phyloP scores from a whole-genome alignment of 2,888 invertebrate species.

The Orthonychiurus folsomi region DNA sequence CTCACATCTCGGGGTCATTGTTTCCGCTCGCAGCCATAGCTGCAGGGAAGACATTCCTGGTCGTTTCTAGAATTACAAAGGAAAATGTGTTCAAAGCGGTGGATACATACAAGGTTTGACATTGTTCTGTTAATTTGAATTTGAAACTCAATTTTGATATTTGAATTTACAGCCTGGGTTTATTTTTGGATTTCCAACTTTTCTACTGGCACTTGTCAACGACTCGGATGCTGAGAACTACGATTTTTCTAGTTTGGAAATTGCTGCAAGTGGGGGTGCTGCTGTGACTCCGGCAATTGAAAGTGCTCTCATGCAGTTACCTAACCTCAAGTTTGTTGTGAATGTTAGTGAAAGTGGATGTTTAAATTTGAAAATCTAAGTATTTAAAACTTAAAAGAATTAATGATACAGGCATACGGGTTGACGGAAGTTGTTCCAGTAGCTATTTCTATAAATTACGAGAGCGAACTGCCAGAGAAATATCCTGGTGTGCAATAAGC shows the following conservation, averaged over 20 bases:
- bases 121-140: neutral
- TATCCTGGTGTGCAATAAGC: constrained; percentile 6
- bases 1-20: constrained; percentile 30
- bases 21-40: constrained; percentile 22
- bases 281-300: constrained; percentile 30
- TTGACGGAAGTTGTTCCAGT: constrained; percentile 26
- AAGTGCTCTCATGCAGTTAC: constrained; percentile 24
- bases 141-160: too few relatives aligned
- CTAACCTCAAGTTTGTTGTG: constrained; percentile 23
- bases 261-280: constrained; percentile 23
- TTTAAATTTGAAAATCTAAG: too few relatives aligned
- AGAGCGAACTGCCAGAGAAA: neutral
- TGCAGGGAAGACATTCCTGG: constrained; percentile 17
- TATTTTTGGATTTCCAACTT: constrained; percentile 36
- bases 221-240: constrained; percentile 27
- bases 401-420: constrained; percentile 36
- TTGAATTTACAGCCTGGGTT: constrained; percentile 25
- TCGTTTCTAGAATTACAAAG: constrained; percentile 25
- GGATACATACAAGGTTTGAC: constrained; percentile 26
- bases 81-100: constrained; percentile 31
- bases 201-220: constrained; percentile 27
- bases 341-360: constrained; percentile 21
- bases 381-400: too few relatives aligned
- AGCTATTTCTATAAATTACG: neutral
- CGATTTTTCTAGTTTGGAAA: constrained; percentile 24